Base-by-base conservation (phyloP, 2,888 invertebrate species). In the Palloptera scutellata region DNA sequence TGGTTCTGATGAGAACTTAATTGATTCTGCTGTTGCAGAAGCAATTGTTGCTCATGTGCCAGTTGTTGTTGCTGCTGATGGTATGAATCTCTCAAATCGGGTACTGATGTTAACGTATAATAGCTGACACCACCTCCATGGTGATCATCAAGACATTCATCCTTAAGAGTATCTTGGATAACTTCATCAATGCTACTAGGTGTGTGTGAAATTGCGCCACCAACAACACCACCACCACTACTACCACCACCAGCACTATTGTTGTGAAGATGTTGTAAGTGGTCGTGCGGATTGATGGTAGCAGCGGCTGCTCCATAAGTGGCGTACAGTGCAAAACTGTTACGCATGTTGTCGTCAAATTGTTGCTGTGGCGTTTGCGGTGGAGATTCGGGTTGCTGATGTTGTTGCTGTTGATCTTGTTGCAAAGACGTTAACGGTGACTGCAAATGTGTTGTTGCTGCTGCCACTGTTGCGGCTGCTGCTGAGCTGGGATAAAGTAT, bases 91-190 rank as follows among this genome's bases (percentile, higher is more conserved):
- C 84, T 83, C 0, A 84, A 70, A 67, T 84, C 83, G 8, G 76
- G 75, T 1, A 80, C 81, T n/a, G 83, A 76, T 19, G 82, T 80
- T 17, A 85, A 70, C 58, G 85, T 81, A 52, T 84, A 77, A 72
- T 85, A 85, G 69, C 80, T 84, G 17, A 78, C 74, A 6, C 71
- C 75, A 6, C 72, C 75, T 40, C 72, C 69, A 59, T 83, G 81
- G 71, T 79, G 81, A 11, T 83, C 82, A 45, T 84, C 84, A 17
- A 82, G 75, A 67, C 83, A 83, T 68, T 85, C 86, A 65, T 84
- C 85, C 72, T 85, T 85, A 1, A 85, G 76, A 12, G 85, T 84
- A 58, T 85, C 86, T 74, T 84, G 82, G 60, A 85, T 85, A 20
- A 85, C 84, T 61, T 85, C 86, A 72, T 85, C 84, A n/a, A 85